These are phyloP conservation scores for Umimayanthus kanabou DNA, from an alignment of 92 coral and sea anemone species.

Conservation along the genomic window DNA sequence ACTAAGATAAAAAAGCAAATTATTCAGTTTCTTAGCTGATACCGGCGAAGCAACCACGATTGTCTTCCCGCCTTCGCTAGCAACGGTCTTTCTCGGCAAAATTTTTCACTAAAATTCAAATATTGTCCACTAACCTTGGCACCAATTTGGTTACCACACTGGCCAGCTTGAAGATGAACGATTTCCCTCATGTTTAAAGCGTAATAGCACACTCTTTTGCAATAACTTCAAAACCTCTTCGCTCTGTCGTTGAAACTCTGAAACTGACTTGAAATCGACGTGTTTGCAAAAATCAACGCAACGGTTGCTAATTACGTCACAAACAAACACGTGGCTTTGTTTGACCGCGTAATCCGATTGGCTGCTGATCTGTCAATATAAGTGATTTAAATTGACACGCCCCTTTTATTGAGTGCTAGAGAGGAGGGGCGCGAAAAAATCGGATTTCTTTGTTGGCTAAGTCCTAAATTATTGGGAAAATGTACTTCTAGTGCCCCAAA, in stretches of 20 bases:
- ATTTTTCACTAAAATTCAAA: neutral
- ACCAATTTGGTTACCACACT: slow-evolving; percentile 99
- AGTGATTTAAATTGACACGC: slow-evolving; percentile 36
- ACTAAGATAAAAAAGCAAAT: slow-evolving; percentile 56
- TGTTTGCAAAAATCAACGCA: slow-evolving; percentile 54
- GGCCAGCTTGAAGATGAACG: slow-evolving; percentile 99
- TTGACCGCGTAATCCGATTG: slow-evolving; percentile 68
- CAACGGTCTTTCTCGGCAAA: slow-evolving; percentile 16
- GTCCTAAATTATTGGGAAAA: neutral
- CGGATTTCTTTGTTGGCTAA: neutral
- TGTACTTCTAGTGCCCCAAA: neutral
- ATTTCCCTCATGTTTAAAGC: slow-evolving; percentile 94
- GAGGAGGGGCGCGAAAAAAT: slow-evolving; percentile 4
- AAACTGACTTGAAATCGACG: slow-evolving; percentile 18
- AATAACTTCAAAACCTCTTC: neutral
- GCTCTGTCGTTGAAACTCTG: slow-evolving; percentile 21
- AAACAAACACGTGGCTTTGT: slow-evolving; percentile 70
- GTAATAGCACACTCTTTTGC: slow-evolving; percentile 32
- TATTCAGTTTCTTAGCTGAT: slow-evolving; percentile 12
- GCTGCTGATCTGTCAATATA: slow-evolving; percentile 52
- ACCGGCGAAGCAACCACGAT: slow-evolving; percentile 7
- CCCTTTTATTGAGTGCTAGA: slow-evolving; percentile 27
- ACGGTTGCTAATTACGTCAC: slow-evolving; percentile 76
- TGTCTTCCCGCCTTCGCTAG: slow-evolving; percentile 9
- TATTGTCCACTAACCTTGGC: slow-evolving; percentile 76